Conservation (phyloP, 2,113 vertebrate species). For the Odontophorus gujanensis region DNA sequence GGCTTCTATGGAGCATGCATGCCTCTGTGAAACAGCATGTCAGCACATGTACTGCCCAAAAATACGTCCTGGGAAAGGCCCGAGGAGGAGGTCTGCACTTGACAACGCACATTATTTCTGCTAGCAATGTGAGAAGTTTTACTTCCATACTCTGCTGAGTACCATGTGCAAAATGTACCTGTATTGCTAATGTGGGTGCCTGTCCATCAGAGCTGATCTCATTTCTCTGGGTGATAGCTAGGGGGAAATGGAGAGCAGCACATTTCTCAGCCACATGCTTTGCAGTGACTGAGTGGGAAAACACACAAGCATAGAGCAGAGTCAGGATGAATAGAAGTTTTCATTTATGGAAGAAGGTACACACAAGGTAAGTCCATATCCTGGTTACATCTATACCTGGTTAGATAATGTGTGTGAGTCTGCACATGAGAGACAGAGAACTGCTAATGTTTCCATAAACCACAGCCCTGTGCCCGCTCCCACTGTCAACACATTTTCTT, state of each 20-base stretch:
- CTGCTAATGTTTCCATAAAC: neutral
- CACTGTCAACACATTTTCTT: neutral
- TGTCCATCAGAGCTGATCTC: neutral
- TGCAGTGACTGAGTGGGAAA: neutral
- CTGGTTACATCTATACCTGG: neutral
- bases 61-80: neutral
- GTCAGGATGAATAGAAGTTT: neutral
- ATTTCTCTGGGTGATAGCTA: neutral
- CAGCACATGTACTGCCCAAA: neutral
- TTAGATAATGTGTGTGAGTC: neutral
- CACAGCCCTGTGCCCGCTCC: neutral
- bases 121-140: neutral
- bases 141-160: neutral
- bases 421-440: neutral
- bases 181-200: accelerated
- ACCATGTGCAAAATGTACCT: accelerated
- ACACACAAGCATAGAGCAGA: neutral
- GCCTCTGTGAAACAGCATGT: neutral
- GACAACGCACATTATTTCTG: neutral
- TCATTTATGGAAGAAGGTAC: neutral
- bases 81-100: neutral
- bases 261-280: neutral
- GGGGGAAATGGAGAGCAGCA: neutral
- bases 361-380: neutral
- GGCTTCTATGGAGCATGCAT: neutral